phyloP scores from a whole-genome alignment of 2,888 invertebrate species.

The Nemapogon koenigi region DNA sequence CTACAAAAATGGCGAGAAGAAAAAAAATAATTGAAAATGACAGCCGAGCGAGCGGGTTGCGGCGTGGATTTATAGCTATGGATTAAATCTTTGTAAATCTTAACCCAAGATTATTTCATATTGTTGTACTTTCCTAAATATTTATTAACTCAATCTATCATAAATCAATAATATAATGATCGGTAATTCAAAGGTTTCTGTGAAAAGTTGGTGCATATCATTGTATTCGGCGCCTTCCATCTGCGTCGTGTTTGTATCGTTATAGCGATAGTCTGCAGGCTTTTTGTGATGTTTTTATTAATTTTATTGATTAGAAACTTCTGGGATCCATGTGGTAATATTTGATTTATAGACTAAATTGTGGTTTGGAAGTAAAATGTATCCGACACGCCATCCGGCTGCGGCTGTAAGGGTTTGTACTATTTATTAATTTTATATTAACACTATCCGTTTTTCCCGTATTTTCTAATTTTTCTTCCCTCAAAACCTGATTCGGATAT shows the following conservation, averaged over 20 bases:
- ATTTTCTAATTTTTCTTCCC: too few relatives aligned
- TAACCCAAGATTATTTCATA: too few relatives aligned
- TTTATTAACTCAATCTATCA: too few relatives aligned
- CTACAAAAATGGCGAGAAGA: neutral
- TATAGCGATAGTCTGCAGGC: slow-evolving; percentile 47
- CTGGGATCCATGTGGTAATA: slow-evolving; percentile 17
- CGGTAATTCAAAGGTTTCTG: slow-evolving; percentile 50
- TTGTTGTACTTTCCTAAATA: too few relatives aligned
- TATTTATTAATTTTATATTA: slow-evolving; percentile 23
- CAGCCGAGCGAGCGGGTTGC: slow-evolving; percentile 47
- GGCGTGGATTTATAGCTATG: slow-evolving; percentile 58
- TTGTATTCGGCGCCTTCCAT: slow-evolving; percentile 44
- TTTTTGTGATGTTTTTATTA: slow-evolving; percentile 12
- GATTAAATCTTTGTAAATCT: too few relatives aligned
- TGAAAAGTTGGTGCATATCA: slow-evolving; percentile 61
- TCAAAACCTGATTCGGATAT: too few relatives aligned
- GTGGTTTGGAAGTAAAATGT: slow-evolving; percentile 57
- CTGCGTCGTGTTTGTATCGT: slow-evolving; percentile 41
- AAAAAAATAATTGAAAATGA: slow-evolving; percentile 19
- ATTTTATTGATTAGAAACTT: neutral
- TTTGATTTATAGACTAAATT: slow-evolving; percentile 24
- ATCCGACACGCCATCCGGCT: slow-evolving; percentile 79
- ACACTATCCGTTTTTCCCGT: slow-evolving; percentile 15
- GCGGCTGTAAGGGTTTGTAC: slow-evolving; percentile 72
- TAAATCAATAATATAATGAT: too few relatives aligned